These are phyloP conservation scores for Podarcis muralis DNA, from an alignment of 2,113 vertebrate genomes.

Conservation along the genomic window DNA sequence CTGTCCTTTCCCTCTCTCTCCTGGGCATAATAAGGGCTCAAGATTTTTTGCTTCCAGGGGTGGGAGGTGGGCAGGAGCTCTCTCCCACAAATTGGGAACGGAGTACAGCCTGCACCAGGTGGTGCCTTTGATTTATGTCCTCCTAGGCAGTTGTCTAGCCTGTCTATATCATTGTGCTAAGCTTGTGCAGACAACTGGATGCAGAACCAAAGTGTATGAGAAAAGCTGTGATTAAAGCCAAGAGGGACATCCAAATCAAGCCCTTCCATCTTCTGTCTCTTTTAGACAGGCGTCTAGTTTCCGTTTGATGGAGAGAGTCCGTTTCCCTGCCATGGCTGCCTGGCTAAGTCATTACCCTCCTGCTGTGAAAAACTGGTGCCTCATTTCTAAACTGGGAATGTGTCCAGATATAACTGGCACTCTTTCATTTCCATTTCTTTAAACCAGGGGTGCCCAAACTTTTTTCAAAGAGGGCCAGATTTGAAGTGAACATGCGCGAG, in stretches of 20 bases:
- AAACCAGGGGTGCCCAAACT: neutral
- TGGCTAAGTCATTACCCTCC: neutral
- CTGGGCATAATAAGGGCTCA: neutral
- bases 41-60: neutral
- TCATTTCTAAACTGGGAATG: conserved; percentile 10
- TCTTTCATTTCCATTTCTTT: neutral
- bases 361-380: neutral
- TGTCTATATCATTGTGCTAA: neutral
- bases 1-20: neutral
- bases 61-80: no score
- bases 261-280: neutral
- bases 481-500: no score
- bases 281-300: conserved; percentile 10
- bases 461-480: neutral
- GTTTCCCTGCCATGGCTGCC: neutral
- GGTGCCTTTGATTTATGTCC: neutral
- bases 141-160: neutral
- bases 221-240: neutral
- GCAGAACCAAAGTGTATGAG: neutral
- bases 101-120: neutral
- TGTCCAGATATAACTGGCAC: conserved; percentile 7
- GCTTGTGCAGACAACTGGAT: neutral
- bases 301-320: neutral
- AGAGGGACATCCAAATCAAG: neutral
- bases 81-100: neutral